Evolutionary conservation across 2,113 vertebrate genomes (phyloP).

Genomic region (Oceanites oceanicus): DNA sequence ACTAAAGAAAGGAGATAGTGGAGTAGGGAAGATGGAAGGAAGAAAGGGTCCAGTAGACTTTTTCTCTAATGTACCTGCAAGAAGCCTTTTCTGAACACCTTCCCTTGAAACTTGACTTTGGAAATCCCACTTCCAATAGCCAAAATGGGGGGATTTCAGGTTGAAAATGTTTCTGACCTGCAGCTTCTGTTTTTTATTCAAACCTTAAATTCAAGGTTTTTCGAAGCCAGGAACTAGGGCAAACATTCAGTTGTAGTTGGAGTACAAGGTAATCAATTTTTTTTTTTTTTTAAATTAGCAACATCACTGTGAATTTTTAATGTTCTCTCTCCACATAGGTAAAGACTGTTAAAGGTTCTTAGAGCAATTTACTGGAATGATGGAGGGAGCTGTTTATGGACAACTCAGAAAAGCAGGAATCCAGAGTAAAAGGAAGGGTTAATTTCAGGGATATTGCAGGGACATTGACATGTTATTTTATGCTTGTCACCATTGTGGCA

Average conservation of each 20-base stretch:
- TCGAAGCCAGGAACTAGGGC: neutral
- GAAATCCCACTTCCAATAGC: neutral
- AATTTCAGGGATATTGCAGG: neutral
- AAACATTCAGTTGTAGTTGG: neutral
- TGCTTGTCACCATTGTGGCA: neutral
- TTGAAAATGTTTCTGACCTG: neutral
- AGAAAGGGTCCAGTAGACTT: neutral
- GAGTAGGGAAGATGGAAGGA: neutral
- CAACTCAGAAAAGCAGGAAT: neutral
- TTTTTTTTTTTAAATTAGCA: neutral
- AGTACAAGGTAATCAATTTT: neutral
- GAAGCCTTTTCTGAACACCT: neutral
- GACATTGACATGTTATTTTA: constrained; percentile 4
- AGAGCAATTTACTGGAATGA: neutral
- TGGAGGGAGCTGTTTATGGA: neutral
- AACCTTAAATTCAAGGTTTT: neutral
- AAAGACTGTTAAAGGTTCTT: neutral
- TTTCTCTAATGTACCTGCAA: neutral
- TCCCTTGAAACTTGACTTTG: neutral
- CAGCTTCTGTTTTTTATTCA: neutral
- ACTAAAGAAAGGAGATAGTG: neutral
- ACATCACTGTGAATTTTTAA: neutral
- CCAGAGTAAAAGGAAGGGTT: neutral
- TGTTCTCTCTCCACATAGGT: neutral
- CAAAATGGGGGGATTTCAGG: neutral